Percentiles rank a stretch among this genome's conserved stretches.
These are phyloP conservation scores for Glandiceps talaboti DNA, from an alignment of 53 echinoderm and acorn worm genomes.

Conservation along the genomic window DNA sequence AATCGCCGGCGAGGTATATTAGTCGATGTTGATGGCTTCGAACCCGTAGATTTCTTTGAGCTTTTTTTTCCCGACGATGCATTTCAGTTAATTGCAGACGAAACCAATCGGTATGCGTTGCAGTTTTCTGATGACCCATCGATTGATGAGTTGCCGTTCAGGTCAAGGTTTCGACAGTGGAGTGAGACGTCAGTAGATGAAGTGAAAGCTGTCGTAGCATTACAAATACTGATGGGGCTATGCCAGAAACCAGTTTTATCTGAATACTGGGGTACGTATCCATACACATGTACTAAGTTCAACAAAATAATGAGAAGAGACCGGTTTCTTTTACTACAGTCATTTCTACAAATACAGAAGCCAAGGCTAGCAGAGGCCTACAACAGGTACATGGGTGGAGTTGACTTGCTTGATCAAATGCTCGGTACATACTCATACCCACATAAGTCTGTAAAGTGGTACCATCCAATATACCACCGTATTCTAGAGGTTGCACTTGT, in stretches of 20 bases:
- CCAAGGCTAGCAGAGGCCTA: constrained; percentile 6
- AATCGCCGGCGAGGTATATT: background rate
- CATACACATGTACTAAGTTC: background rate
- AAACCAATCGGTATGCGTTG: constrained; percentile 16
- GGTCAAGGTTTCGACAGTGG: constrained; percentile 10
- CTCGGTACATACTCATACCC: constrained; percentile 16
- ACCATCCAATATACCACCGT: constrained; percentile 15
- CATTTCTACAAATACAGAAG: constrained; percentile 23
- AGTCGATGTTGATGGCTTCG: background rate
- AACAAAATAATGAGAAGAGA: constrained; percentile 27
- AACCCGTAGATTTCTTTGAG: constrained; percentile 4
- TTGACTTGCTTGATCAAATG: constrained; percentile 17
- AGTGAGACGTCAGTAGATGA: constrained; percentile 9
- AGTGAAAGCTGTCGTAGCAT: constrained; percentile 11
- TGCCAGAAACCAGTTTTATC: background rate
- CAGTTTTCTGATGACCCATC: background rate
- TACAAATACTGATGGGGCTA: background rate
- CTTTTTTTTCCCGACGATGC: constrained; percentile 2
- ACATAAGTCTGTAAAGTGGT: constrained; percentile 10
- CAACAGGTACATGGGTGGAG: constrained; percentile 17
- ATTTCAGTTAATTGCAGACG: constrained; percentile 4
- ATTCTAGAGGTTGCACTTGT: constrained; percentile 15
- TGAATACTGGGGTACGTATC: background rate
- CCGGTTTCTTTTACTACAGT: constrained; percentile 21
- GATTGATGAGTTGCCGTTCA: background rate